A percentile compares a stretch with the other conserved stretches of the same genome.
These are phyloP conservation scores for Ischnus inquisitorius DNA, from an alignment of 2,888 invertebrate genomes.

Conservation along the genomic window DNA sequence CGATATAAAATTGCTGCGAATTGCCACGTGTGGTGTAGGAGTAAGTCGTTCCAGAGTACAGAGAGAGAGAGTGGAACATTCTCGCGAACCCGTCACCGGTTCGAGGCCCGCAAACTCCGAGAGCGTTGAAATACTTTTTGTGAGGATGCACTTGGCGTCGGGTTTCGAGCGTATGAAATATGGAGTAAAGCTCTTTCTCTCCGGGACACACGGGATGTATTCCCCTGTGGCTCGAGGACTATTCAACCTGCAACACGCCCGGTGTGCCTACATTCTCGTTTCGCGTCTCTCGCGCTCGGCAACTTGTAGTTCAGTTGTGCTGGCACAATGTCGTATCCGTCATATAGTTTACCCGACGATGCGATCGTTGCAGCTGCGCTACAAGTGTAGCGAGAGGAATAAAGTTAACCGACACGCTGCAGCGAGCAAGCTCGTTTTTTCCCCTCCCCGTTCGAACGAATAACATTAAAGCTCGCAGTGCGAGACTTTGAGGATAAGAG, in stretches of 20 bases:
- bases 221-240: slow-evolving; percentile 36
- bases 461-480: too few species aligned
- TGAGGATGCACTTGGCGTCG: slow-evolving; percentile 50
- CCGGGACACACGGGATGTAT: slow-evolving; percentile 37
- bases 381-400: slow-evolving; percentile 27
- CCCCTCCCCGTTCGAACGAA: background rate
- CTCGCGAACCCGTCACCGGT: background rate
- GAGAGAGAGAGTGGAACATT: too few species aligned
- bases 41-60: slow-evolving; percentile 63
- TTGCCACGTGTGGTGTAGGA: slow-evolving; percentile 35
- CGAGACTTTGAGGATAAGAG: too few species aligned
- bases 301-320: slow-evolving; percentile 43
- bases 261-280: slow-evolving; percentile 25
- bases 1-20: slow-evolving; percentile 51
- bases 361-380: slow-evolving; percentile 17
- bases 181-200: slow-evolving; percentile 41
- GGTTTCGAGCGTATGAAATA: slow-evolving; percentile 52
- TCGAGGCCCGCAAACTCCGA: background rate
- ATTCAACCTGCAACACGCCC: slow-evolving; percentile 36
- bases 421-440: background rate
- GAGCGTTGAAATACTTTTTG: slow-evolving; percentile 47
- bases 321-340: slow-evolving; percentile 18
- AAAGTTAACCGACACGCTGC: slow-evolving; percentile 20
- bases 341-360: slow-evolving; percentile 10
- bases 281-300: slow-evolving; percentile 19